phyloP scores from a whole-genome alignment of 2,797 vertebrate species.

The Hippocampus kuda region DNA sequence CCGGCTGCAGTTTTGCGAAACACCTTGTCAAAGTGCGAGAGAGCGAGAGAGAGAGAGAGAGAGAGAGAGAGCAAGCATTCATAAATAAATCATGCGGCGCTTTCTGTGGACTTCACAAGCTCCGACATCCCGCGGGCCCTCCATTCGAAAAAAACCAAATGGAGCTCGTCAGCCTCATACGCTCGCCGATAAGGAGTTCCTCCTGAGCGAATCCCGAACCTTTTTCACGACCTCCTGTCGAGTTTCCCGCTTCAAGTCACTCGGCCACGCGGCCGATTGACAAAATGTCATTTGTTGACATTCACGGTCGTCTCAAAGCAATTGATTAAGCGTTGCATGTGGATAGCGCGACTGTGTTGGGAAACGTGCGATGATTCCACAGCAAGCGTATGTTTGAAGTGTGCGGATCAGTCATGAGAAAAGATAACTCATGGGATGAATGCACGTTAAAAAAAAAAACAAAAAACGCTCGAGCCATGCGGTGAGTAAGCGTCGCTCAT shows the following conservation, averaged over 20 bases:
- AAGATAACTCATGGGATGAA: too few species aligned
- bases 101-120: neutral
- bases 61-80: too few species aligned
- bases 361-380: neutral
- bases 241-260: neutral
- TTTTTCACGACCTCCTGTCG: neutral
- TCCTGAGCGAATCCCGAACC: neutral
- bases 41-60: neutral
- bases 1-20: neutral
- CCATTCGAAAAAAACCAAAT: neutral
- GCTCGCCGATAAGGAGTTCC: neutral
- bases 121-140: neutral
- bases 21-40: neutral
- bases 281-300: neutral
- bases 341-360: neutral
- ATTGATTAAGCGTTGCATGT: neutral
- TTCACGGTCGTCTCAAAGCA: neutral
- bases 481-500: too few species aligned
- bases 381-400: too few species aligned
- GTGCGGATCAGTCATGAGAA: too few species aligned
- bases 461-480: too few species aligned
- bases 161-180: slow-evolving; percentile 1
- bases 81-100: neutral
- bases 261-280: neutral
- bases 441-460: neutral